Conservation (phyloP, 2,797 vertebrate genomes). For the Hephaestus fuliginosus region DNA sequence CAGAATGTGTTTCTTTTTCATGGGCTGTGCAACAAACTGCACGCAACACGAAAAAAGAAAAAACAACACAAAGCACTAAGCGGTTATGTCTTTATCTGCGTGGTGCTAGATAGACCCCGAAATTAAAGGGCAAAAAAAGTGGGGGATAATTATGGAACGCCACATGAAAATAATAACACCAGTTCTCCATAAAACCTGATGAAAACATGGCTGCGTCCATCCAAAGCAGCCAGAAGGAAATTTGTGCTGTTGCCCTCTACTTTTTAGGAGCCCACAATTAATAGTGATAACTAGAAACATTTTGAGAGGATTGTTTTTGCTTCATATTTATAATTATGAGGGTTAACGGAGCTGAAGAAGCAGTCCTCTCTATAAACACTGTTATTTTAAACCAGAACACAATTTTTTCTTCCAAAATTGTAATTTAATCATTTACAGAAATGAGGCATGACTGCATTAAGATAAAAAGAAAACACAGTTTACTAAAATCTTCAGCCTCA, state of each 20-base stretch:
- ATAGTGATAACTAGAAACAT: slow-evolving; percentile 7
- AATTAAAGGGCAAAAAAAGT: slow-evolving; percentile 22
- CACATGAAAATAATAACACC: slow-evolving; percentile 31
- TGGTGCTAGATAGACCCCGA: not conserved
- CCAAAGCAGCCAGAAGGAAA: slow-evolving; percentile 2
- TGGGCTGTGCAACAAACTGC: slow-evolving; percentile 16
- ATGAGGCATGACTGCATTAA: not conserved
- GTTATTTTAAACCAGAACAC: not conserved
- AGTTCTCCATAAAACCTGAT: slow-evolving; percentile 26
- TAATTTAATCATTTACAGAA: not conserved
- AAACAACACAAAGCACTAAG: not conserved
- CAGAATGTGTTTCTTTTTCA: slow-evolving; percentile 27
- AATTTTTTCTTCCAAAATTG: not conserved
- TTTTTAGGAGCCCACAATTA: not conserved
- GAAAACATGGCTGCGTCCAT: slow-evolving; percentile 26
- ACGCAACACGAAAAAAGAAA: not conserved
- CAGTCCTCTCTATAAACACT: not conserved
- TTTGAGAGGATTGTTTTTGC: not conserved
- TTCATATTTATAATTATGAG: not conserved
- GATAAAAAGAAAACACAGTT: not conserved
- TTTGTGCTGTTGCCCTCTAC: slow-evolving; percentile 13
- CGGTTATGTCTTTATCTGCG: slow-evolving; percentile 29
- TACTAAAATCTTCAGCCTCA: slow-evolving; percentile 34
- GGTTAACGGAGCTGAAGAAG: slow-evolving; percentile 10
- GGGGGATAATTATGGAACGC: slow-evolving; percentile 9